Conservation (phyloP, 92 coral and sea anemone genomes). For the Siderastrea radians region DNA sequence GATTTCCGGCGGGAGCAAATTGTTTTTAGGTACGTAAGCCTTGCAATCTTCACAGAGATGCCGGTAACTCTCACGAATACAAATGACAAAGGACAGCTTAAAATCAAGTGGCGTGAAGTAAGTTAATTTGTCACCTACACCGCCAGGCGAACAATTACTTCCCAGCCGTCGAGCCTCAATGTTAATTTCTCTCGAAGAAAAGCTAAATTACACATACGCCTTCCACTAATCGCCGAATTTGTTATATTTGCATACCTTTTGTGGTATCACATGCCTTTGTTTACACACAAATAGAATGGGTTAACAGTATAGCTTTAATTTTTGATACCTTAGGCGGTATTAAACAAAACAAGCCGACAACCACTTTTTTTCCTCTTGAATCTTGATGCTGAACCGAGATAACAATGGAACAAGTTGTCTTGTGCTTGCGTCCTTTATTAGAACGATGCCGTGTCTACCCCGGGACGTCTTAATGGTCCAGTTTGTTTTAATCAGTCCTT, state of each 20-base stretch:
- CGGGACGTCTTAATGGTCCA: conserved; percentile 22
- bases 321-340: conserved; percentile 82
- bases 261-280: conserved; percentile 87
- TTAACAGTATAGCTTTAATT: conserved; percentile 88
- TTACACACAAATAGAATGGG: conserved; percentile 81
- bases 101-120: conserved; percentile 51
- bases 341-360: conserved; percentile 43
- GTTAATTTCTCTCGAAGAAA: conserved; percentile 73
- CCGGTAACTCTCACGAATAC: not conserved
- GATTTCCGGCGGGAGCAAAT: conserved; percentile 32
- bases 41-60: conserved; percentile 2
- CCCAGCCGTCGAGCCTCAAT: conserved; percentile 60
- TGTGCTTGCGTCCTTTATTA: not conserved
- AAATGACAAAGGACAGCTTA: conserved; percentile 34
- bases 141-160: conserved; percentile 59
- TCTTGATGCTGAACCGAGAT: not conserved
- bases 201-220: conserved; percentile 73
- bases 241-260: conserved; percentile 83
- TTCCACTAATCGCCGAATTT: conserved; percentile 69
- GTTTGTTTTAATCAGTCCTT: conserved; percentile 56
- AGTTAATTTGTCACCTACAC: conserved; percentile 65
- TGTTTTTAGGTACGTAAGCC: not conserved
- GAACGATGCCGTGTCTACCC: not conserved
- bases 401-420: not conserved
- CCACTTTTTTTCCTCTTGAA: not conserved